Conservation (phyloP, 1,140 invertebrate genomes). For the Heliconius hewitsoni region DNA sequence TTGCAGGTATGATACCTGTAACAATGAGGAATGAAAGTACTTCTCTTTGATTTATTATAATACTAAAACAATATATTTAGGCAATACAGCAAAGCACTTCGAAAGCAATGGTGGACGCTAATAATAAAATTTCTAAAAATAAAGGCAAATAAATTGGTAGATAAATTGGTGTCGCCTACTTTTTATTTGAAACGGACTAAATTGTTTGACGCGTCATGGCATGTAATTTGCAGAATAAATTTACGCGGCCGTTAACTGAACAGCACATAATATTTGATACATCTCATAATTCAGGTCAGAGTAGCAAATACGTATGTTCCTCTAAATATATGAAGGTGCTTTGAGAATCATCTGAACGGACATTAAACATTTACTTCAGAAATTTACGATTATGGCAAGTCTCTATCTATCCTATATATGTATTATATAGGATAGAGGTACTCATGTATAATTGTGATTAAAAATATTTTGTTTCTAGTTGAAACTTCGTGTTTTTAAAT, state of each 20-base stretch:
- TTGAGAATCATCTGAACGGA: background rate
- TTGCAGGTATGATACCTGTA: too few species aligned
- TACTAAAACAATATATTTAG: background rate
- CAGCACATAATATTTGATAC: slow-evolving; percentile 19
- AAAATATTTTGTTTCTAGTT: too few species aligned
- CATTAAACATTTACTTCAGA: background rate
- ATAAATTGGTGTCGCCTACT: slow-evolving; percentile 25
- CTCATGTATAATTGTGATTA: background rate
- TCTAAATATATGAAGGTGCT: slow-evolving; percentile 7
- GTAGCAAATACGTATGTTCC: slow-evolving; percentile 7
- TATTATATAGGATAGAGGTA: background rate
- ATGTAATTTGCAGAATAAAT: slow-evolving; percentile 33
- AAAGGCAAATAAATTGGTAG: background rate
- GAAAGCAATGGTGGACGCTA: background rate
- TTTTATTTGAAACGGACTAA: slow-evolving; percentile 25
- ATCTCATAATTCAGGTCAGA: slow-evolving; percentile 14
- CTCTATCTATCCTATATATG: background rate
- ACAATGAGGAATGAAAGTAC: too few species aligned
- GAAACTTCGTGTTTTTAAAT: too few species aligned
- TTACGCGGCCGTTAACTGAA: slow-evolving; percentile 31
- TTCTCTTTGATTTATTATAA: background rate
- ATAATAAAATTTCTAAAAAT: slow-evolving; percentile 5
- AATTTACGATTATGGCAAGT: background rate
- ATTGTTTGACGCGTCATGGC: slow-evolving; percentile 27
- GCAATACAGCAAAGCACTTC: background rate